Evolutionary conservation across 1,140 invertebrate species (phyloP).

Genomic region (Nasonia vitripennis): DNA sequence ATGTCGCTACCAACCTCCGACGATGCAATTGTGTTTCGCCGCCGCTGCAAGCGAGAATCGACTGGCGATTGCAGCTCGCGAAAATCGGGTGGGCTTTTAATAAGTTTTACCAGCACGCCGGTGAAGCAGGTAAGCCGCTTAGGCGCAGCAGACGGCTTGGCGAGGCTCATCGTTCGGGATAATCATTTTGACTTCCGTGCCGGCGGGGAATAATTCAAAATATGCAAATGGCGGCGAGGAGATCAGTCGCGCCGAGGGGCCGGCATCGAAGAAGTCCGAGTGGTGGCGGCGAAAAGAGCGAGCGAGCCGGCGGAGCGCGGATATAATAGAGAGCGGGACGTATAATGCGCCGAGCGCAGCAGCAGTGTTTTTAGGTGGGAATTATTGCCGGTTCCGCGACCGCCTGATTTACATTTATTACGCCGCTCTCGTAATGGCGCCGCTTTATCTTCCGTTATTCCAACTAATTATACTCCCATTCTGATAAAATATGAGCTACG

Average conservation of each 20-base stretch:
- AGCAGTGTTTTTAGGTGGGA: neutral
- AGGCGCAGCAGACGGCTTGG: neutral
- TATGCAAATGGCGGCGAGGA: neutral
- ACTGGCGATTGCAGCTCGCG: too few species aligned
- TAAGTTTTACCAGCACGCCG: neutral
- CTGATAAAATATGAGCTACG: constrained; percentile 4
- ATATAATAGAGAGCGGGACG: neutral
- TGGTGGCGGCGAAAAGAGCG: neutral
- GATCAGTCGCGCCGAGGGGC: neutral
- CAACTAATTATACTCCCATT: constrained; percentile 4
- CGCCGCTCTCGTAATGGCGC: neutral
- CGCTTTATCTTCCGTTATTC: constrained; percentile 3
- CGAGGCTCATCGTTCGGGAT: neutral
- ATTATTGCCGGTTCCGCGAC: neutral
- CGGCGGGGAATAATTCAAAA: neutral
- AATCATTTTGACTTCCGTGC: constrained; percentile 1
- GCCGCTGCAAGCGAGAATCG: too few species aligned
- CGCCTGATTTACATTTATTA: constrained; percentile 1
- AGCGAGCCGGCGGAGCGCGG: neutral
- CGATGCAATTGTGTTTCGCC: too few species aligned
- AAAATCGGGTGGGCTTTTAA: neutral
- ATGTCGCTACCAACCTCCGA: too few species aligned
- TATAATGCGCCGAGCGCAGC: neutral
- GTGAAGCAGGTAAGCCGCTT: too few species aligned
- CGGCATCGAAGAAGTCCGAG: neutral